Base-by-base conservation (phyloP, 2,888 invertebrate species). In the Galeruca laticollis region DNA sequence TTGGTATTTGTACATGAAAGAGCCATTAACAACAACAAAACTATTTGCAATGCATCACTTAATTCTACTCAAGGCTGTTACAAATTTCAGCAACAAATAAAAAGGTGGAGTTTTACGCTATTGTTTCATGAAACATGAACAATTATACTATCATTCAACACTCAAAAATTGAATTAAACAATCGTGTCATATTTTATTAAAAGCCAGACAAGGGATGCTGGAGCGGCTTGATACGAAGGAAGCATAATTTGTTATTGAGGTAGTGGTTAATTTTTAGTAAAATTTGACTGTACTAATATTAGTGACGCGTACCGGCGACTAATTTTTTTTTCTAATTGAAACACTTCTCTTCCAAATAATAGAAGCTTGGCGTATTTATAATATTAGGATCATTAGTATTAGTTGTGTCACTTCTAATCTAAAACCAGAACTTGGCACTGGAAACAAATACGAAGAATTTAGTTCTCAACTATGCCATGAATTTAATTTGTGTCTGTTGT, bases 371-470 rank as follows among this genome's bases (percentile, higher is more conserved):
- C 43, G 8, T 60, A 60, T 49, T 60, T 47, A 60, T 60, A 60
- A 60, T 60, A 60, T 43, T 60, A 49, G 60, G 26, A 60, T 60
- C 60, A 60, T 60, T 60, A 60, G 60, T 60, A 31, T 60, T 47
- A 60, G 60, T 43, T 49, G 49, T 31, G 60, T 31, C 60, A 26
- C 47, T 26, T 47, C 60, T 47, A 60, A 60, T 60, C 33, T 60
- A 60, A 33, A 60, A 47, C 43, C 60, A 60, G 49, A 43, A 60
- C 60, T 60, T 47, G 60, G 60, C 60, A 57, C 56, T 57, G 56
- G 56, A 57, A 35, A 35, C 33, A 57, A 57, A 57, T 57, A 57
- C 33, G 56, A 57, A 57, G 56, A 57, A 57, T 57, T 57, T 18
- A 11, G 35, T 15, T 57, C 56, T 57, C 15, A 35, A 57, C 26